Conservation (phyloP, 2,113 vertebrate species). For the Prionailurus viverrinus region DNA sequence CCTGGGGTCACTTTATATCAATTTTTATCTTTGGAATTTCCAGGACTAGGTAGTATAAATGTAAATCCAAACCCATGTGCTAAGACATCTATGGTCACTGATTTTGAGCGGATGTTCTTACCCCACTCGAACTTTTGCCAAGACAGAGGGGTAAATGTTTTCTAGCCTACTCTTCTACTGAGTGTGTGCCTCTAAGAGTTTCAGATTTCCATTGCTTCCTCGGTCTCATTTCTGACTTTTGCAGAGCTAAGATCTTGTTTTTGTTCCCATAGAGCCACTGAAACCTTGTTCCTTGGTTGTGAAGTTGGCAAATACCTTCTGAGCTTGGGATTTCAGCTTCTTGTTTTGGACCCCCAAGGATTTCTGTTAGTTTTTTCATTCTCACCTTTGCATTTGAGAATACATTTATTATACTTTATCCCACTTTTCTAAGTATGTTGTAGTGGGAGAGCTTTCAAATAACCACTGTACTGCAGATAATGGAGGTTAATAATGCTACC, state of each 20-base stretch:
- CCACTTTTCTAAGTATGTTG: not conserved
- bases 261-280: not conserved
- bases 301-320: not conserved
- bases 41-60: not conserved
- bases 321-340: not conserved
- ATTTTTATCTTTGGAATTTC: slow-evolving; percentile 13
- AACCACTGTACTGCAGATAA: not conserved
- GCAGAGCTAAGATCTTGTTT: not conserved
- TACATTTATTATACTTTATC: not conserved
- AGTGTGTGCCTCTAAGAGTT: not conserved
- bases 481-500: not conserved
- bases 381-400: slow-evolving; percentile 20
- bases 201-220: not conserved
- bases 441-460: slow-evolving; percentile 4
- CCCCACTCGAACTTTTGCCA: not conserved
- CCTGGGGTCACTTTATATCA: not conserved
- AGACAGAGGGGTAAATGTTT: not conserved
- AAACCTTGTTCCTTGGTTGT: not conserved
- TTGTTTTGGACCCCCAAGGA: not conserved
- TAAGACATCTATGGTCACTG: not conserved
- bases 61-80: not conserved
- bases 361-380: not conserved
- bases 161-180: not conserved
- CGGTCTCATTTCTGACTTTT: not conserved
- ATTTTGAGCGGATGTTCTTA: not conserved